phyloP scores from a whole-genome alignment of 2,888 invertebrate genomes.

The Chloroclysta siterata region DNA sequence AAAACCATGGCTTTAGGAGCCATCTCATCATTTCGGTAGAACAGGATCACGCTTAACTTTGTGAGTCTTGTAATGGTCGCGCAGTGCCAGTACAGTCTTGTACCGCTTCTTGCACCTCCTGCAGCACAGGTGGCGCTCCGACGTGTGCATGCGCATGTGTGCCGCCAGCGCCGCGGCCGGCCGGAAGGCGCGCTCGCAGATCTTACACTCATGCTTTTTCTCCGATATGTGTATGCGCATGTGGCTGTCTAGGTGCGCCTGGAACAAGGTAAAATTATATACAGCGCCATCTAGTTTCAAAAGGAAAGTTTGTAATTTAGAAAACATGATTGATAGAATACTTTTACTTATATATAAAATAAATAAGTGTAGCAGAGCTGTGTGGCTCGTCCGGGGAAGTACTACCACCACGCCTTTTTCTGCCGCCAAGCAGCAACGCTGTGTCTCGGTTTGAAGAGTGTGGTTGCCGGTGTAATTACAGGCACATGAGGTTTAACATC shows the following conservation, averaged over 20 bases:
- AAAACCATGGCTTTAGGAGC: no score
- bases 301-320: no score
- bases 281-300: not conserved
- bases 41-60: not conserved
- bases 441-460: no score
- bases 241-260: not conserved
- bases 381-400: no score
- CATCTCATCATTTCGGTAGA: no score
- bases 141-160: not conserved
- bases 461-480: no score
- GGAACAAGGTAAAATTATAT: not conserved
- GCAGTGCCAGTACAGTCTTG: not conserved
- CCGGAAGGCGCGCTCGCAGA: not conserved
- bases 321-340: no score
- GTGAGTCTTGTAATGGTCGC: not conserved
- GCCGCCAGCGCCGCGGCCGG: not conserved
- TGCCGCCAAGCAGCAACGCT: no score
- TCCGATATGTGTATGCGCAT: not conserved
- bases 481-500: no score
- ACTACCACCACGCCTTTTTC: no score
- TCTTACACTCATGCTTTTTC: not conserved
- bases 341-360: no score
- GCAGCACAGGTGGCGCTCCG: not conserved
- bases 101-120: not conserved
- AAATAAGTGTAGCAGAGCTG: no score